These are phyloP conservation scores for Dolichopus griseipennis DNA, from an alignment of 2,888 invertebrate genomes.

Conservation along the genomic window DNA sequence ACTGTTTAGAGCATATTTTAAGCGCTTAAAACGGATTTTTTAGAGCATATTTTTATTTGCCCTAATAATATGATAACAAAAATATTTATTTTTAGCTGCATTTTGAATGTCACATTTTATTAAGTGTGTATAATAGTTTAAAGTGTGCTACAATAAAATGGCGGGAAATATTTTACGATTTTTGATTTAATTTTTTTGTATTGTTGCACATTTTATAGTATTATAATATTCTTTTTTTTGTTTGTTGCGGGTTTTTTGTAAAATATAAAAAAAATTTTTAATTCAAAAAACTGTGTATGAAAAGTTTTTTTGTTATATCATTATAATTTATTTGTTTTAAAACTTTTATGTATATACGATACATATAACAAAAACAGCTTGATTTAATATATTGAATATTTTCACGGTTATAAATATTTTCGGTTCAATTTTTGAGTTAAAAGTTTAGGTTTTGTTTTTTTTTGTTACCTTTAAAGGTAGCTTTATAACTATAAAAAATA, in stretches of 20 bases:
- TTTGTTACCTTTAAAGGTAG: neutral
- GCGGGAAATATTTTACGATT: neutral
- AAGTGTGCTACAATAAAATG: neutral
- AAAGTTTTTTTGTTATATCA: neutral
- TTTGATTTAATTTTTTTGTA: neutral
- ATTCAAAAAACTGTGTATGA: too few relatives aligned
- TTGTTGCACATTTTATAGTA: neutral
- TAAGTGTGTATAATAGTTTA: too few relatives aligned
- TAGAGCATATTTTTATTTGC: too few relatives aligned
- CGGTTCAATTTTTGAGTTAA: too few relatives aligned
- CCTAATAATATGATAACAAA: too few relatives aligned
- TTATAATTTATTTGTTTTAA: neutral
- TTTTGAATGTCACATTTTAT: too few relatives aligned
- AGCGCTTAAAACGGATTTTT: too few relatives aligned
- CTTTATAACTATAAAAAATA: too few relatives aligned
- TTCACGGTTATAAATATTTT: neutral
- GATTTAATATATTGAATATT: neutral
- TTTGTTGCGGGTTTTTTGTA: neutral
- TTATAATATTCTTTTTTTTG: too few relatives aligned
- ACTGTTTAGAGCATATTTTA: too few relatives aligned
- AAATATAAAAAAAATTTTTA: neutral
- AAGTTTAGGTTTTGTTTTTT: neutral
- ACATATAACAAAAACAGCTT: too few relatives aligned
- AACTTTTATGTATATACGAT: neutral
- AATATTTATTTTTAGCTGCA: too few relatives aligned